Conservation (phyloP, 2,113 vertebrate genomes). For the Petroica traversi region DNA sequence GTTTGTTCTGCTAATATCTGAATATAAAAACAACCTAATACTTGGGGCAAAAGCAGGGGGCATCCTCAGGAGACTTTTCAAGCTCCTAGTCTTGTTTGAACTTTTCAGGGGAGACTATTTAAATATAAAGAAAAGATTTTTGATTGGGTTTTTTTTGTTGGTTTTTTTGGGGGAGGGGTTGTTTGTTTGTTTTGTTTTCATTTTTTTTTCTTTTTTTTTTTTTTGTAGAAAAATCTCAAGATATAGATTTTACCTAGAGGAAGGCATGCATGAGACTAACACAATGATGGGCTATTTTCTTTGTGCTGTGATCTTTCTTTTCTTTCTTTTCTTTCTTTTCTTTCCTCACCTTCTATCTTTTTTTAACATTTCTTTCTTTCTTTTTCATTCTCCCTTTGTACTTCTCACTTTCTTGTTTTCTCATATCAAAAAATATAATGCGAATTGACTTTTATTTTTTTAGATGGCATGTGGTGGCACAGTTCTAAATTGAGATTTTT, state of each 20-base stretch:
- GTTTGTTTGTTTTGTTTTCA: no score
- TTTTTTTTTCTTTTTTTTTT: no score
- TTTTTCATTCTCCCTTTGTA: background rate
- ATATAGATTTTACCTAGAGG: background rate
- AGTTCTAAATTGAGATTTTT: slow-evolving; percentile 24
- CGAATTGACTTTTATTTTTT: background rate
- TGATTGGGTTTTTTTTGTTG: background rate
- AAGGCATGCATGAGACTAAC: background rate
- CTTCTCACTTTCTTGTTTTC: background rate
- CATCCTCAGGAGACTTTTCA: slow-evolving; percentile 35
- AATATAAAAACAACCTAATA: slow-evolving; percentile 47
- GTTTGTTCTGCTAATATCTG: slow-evolving; percentile 49
- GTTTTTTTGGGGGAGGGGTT: no score
- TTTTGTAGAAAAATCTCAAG: background rate
- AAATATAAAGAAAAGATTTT: background rate
- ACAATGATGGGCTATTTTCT: background rate
- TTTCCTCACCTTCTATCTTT: background rate
- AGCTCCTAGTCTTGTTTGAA: background rate
- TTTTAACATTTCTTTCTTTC: background rate
- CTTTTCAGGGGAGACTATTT: background rate
- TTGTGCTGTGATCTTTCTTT: background rate
- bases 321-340: background rate
- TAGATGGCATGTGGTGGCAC: background rate
- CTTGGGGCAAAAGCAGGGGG: slow-evolving; percentile 31
- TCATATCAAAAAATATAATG: background rate